Evolutionary conservation across 2,797 vertebrate genomes (phyloP).

Genomic region (Mionectes olivaceus): DNA sequence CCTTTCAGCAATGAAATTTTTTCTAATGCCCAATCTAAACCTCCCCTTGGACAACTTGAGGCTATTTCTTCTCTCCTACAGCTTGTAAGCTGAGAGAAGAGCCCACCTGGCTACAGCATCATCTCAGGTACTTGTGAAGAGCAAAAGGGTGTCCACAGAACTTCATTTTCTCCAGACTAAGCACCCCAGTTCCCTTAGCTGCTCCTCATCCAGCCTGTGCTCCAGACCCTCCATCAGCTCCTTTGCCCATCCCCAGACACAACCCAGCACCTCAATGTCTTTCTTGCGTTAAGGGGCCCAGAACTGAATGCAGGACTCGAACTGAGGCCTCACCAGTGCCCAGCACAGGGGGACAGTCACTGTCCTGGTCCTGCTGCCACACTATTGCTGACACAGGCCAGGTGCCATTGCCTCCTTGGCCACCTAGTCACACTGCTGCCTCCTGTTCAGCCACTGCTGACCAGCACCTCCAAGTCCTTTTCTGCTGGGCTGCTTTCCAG

Average conservation of each 20-base stretch:
- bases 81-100: not conserved
- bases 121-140: not conserved
- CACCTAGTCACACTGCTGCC: not conserved
- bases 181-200: accelerated
- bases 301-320: accelerated
- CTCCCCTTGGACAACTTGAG: not conserved
- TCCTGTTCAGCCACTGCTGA: not conserved
- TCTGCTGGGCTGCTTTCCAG: accelerated
- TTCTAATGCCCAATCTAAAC: not conserved
- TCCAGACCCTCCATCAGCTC: not conserved
- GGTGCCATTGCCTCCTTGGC: accelerated
- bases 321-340: accelerated
- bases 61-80: not conserved
- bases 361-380: not conserved
- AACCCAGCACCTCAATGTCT: not conserved
- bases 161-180: not conserved
- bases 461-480: not conserved
- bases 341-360: accelerated
- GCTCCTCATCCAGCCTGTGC: not conserved
- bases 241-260: accelerated
- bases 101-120: not conserved
- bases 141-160: accelerated
- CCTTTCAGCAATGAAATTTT: not conserved
- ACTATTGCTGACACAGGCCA: not conserved
- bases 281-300: not conserved